Conservation (phyloP, 1,140 invertebrate genomes). For the Listronotus oregonensis region DNA sequence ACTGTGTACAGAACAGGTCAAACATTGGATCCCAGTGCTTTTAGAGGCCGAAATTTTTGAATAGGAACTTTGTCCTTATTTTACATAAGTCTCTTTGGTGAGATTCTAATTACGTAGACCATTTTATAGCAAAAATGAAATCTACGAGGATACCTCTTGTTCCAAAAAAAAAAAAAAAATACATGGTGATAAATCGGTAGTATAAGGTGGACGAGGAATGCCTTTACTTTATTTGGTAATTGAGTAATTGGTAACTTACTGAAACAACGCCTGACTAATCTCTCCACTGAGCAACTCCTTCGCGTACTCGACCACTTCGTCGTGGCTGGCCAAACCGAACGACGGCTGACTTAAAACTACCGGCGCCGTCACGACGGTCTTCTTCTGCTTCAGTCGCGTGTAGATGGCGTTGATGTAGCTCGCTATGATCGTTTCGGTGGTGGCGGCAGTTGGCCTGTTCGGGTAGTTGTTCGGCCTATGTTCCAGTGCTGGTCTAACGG, state of each 20-base stretch:
- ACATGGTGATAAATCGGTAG: no score
- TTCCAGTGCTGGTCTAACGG: constrained; percentile 91
- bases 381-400: constrained; percentile 52
- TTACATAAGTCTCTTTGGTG: no score
- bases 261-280: constrained; percentile 81
- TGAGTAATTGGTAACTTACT: constrained; percentile 69
- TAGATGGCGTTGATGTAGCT: constrained; percentile 80
- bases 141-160: no score
- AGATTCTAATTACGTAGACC: no score
- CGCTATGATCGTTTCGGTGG: constrained; percentile 70
- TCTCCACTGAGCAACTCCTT: constrained; percentile 76
- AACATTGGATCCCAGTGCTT: no score
- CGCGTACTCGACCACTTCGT: constrained; percentile 64
- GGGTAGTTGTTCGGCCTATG: constrained; percentile 81
- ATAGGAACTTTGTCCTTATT: no score
- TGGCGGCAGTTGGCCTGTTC: constrained; percentile 69
- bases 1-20: no score
- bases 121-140: no score
- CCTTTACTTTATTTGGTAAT: no score
- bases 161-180: no score
- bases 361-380: constrained; percentile 45
- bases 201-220: no score
- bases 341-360: constrained; percentile 59
- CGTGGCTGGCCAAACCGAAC: constrained; percentile 59
- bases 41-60: no score